Conservation (phyloP, 2,888 invertebrate species). For the Cordilura impudica region DNA sequence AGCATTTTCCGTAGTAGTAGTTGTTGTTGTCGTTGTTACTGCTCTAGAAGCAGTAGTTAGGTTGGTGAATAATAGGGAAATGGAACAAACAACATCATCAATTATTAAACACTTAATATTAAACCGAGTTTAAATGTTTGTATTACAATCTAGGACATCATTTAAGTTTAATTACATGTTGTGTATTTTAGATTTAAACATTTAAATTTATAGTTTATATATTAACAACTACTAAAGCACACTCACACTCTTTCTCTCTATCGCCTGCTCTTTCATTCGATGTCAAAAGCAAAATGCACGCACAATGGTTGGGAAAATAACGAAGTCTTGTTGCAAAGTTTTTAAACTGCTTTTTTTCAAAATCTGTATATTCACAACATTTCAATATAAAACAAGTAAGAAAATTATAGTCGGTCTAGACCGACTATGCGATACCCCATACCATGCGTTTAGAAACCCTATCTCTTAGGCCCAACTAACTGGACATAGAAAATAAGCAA, state of each 20-base stretch:
- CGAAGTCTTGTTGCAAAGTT: neutral
- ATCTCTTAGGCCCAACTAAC: no score
- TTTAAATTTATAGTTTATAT: conserved; percentile 25
- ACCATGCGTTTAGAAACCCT: no score
- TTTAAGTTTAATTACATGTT: conserved; percentile 61
- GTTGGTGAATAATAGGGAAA: conserved; percentile 27
- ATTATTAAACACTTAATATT: conserved; percentile 61
- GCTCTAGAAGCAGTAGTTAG: neutral
- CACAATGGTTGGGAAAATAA: neutral
- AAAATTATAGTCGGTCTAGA: no score
- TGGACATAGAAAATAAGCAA: no score
- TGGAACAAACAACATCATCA: conserved; percentile 56
- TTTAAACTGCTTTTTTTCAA: no score
- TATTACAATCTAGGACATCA: conserved; percentile 43
- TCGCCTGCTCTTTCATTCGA: no score
- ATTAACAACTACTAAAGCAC: no score
- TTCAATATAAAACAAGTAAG: no score
- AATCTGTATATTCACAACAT: no score
- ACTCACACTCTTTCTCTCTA: neutral
- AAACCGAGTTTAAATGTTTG: conserved; percentile 54
- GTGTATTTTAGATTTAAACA: conserved; percentile 54
- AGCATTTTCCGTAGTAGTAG: neutral
- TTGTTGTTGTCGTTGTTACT: no score
- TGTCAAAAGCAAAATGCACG: neutral
- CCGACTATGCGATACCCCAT: no score